Evolutionary conservation across 92 coral and sea anemone species (phyloP).

Genomic region (Actinostola sp.): DNA sequence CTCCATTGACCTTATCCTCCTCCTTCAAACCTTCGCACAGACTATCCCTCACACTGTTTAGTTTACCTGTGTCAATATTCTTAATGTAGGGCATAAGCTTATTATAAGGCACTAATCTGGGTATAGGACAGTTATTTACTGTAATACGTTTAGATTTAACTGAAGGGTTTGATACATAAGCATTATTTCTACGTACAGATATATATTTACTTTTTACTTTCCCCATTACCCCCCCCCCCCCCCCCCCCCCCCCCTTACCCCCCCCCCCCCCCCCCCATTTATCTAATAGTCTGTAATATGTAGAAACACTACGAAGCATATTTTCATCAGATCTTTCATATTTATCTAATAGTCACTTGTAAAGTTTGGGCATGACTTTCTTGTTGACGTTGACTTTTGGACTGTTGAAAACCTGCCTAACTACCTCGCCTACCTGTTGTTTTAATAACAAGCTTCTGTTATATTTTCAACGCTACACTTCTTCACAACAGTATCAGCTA

Average conservation of each 20-base stretch:
- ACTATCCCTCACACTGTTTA: constrained; percentile 52
- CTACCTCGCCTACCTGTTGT: constrained; percentile 28
- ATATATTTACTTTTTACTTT: constrained; percentile 18
- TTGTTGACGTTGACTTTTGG: too few species aligned
- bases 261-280: too few species aligned
- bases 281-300: too few species aligned
- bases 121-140: constrained; percentile 42
- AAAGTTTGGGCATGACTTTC: constrained; percentile 33
- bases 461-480: constrained; percentile 13
- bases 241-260: constrained; percentile 29
- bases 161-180: neutral
- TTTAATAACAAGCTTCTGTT: constrained; percentile 16
- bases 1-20: constrained; percentile 48
- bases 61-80: constrained; percentile 54
- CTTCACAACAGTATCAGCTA: constrained; percentile 6
- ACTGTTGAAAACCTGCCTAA: too few species aligned
- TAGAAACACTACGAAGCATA: constrained; percentile 26
- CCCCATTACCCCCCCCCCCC: constrained; percentile 30
- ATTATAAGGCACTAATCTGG: constrained; percentile 61
- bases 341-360: constrained; percentile 22
- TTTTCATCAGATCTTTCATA: constrained; percentile 38
- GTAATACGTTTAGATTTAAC: constrained; percentile 45
- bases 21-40: constrained; percentile 44
- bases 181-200: neutral
- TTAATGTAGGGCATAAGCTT: constrained; percentile 58